Evolutionary conservation across 1,140 invertebrate genomes (phyloP).

Genomic region (Gyrodactylus salaris): DNA sequence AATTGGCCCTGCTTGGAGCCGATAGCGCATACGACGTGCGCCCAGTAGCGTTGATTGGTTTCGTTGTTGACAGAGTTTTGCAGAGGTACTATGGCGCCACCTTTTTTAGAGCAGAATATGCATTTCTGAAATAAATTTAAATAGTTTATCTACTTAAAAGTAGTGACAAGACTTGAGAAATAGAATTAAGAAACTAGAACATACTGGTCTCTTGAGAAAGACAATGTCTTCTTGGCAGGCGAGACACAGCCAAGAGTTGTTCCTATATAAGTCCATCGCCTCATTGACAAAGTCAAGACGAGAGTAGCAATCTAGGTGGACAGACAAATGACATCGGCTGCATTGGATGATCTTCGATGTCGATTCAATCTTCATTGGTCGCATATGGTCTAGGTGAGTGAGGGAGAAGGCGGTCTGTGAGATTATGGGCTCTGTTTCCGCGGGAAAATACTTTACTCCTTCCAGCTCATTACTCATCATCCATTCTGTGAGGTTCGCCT

Average conservation of each 20-base stretch:
- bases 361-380: neutral
- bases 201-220: neutral
- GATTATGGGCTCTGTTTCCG: neutral
- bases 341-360: neutral
- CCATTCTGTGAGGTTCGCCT: neutral
- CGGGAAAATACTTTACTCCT: neutral
- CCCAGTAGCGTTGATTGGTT: neutral
- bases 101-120: neutral
- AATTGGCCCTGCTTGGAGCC: neutral
- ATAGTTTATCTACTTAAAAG: too few species aligned
- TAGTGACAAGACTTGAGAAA: too few species aligned
- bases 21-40: neutral
- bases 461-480: neutral
- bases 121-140: too few species aligned
- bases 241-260: neutral
- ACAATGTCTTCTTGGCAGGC: neutral
- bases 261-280: neutral
- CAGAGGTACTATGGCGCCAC: neutral
- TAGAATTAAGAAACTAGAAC: too few species aligned
- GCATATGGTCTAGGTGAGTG: neutral
- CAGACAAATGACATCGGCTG: neutral
- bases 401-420: neutral
- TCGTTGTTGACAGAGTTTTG: neutral
- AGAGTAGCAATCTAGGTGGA: neutral
- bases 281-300: neutral